phyloP scores from a whole-genome alignment of 2,888 invertebrate genomes.

The Hoplodrina blanda region DNA sequence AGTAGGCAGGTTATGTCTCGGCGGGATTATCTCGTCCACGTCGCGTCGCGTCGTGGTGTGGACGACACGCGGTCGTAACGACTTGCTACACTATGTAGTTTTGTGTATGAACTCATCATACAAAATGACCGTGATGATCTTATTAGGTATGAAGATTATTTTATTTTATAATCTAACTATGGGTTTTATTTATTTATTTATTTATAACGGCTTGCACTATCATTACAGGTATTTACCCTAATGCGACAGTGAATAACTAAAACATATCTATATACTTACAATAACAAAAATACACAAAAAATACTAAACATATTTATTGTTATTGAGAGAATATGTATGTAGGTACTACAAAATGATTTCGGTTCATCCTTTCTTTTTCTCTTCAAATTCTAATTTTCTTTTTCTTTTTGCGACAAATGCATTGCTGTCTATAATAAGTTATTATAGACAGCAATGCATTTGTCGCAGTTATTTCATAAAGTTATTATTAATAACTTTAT shows the following conservation, averaged over 20 bases:
- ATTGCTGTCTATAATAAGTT: not conserved
- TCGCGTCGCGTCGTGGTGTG: slow-evolving; percentile 18
- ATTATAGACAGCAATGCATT: too few species aligned
- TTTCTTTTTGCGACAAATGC: not conserved
- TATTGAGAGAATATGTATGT: not conserved
- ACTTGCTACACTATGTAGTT: slow-evolving; percentile 6
- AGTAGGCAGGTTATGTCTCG: slow-evolving; percentile 61
- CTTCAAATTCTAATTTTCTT: not conserved
- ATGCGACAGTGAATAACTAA: too few species aligned
- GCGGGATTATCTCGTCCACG: slow-evolving; percentile 60
- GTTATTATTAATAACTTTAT: too few species aligned
- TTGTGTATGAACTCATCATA: slow-evolving; percentile 22
- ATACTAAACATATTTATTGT: too few species aligned
- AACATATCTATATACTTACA: too few species aligned
- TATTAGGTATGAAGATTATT: slow-evolving; percentile 4
- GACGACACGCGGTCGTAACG: slow-evolving; percentile 26
- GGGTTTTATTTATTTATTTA: too few species aligned
- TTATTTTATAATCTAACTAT: slow-evolving; percentile 4
- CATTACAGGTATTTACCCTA: too few species aligned
- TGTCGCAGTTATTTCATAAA: too few species aligned
- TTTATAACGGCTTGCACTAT: too few species aligned
- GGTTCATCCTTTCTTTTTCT: not conserved
- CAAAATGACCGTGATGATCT: slow-evolving; percentile 7
- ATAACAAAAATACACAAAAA: too few species aligned
- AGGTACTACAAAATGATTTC: not conserved